Base-by-base conservation (phyloP, 2,113 vertebrate species). In the Malaclemys terrapin region DNA sequence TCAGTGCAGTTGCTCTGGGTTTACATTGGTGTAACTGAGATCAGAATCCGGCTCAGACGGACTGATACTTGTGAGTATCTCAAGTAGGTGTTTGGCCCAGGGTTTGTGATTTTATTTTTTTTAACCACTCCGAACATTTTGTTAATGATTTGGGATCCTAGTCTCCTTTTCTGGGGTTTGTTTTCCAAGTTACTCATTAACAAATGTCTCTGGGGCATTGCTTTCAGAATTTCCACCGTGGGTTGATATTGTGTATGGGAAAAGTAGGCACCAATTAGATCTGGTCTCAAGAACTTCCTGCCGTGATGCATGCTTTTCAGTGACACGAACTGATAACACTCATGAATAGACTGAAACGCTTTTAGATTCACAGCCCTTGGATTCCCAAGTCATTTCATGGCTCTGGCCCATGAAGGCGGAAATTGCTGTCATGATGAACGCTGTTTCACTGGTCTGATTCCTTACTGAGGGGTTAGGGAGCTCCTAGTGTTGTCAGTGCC, bases 121-220 rank as follows among this genome's bases (percentile, higher is more conserved):
- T 29, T 9, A 62, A 72, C 12, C 17, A 49, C 91, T 84, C 69
- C 83, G 69, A 79, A 54, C 52, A 19, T 85, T 56, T 47, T 11
- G 0, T 92, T 1, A 24, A 27, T 69, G 49, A 12, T 69, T 88
- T 10, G 1, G 49, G 79, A 82, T 80, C 24, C 50, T 38, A 19
- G 57, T 0, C 4, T 84, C 27, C 76, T 69, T 89, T 81, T 16
- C 5, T 62, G 93, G 87, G 49, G 38, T 59, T 75, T 38, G 19
- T 52, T 35, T 35, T 5, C 5, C 10, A 13, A 11, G 10, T 47
- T 3, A 29, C 76, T 49, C 29, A 29, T 69, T 2, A 69, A 1
- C 0, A 3, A 35, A 86, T 14, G 53, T 80, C 6, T 3, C 45
- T 0, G 3, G 62, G 78, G 54, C 94, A 35, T 38, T 0, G 0